Evolutionary conservation across 1,140 invertebrate species (phyloP).

Genomic region (Metaphire vulgaris): DNA sequence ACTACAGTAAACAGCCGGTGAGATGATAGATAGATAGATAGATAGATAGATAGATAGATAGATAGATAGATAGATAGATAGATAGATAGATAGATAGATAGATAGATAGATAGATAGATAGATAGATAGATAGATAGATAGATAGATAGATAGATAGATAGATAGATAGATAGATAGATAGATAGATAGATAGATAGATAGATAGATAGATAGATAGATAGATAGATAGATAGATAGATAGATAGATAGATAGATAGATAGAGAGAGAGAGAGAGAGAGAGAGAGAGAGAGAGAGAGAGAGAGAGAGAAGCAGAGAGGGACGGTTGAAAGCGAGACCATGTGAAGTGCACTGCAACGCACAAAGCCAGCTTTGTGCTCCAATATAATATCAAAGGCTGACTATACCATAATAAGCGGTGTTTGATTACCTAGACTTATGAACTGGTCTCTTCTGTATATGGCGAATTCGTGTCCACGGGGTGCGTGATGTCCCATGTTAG

Average conservation of each 20-base stretch:
- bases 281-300: background rate
- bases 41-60: background rate
- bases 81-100: background rate
- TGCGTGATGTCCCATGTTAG: no score
- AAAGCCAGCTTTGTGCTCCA: no score
- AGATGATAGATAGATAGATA: background rate
- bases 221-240: background rate
- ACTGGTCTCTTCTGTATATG: no score
- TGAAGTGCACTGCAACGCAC: no score
- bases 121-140: background rate
- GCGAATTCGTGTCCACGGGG: no score
- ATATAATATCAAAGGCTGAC: no score
- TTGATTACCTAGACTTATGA: no score
- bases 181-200: background rate
- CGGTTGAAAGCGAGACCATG: no score
- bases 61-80: background rate
- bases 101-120: background rate
- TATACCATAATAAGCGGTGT: no score
- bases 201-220: background rate
- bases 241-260: background rate
- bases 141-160: background rate
- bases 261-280: constrained; percentile 1
- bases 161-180: background rate
- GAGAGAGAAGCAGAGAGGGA: background rate
- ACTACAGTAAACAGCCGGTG: no score